A percentile compares a stretch with the other conserved stretches of the same genome.
These are phyloP conservation scores for Actinernus sp. DNA, from an alignment of 92 coral and sea anemone species.

Conservation along the genomic window DNA sequence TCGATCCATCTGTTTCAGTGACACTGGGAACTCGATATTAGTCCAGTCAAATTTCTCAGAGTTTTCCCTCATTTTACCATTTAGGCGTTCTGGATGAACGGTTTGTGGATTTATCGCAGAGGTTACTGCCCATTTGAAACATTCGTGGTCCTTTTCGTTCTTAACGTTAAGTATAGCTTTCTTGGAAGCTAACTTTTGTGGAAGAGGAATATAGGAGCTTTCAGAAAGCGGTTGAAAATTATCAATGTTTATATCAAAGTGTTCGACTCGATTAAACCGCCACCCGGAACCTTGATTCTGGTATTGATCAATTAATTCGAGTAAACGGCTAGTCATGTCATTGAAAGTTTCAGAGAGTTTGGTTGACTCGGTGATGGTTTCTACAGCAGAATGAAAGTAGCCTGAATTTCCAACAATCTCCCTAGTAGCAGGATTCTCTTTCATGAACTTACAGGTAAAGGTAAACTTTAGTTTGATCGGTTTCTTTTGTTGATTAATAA, in stretches of 20 bases:
- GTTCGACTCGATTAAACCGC: conserved; percentile 33
- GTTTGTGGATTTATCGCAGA: conserved; percentile 40
- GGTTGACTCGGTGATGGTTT: conserved; percentile 43
- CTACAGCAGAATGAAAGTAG: conserved; percentile 18
- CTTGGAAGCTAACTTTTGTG: conserved; percentile 21
- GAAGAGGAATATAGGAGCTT: conserved; percentile 34
- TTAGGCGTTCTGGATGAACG: conserved; percentile 30
- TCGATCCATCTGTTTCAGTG: conserved; percentile 33
- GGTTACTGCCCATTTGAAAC: conserved; percentile 72
- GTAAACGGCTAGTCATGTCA: conserved; percentile 20
- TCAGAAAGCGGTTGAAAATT: conserved; percentile 52
- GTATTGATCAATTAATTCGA: conserved; percentile 32
- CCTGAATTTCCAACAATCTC: conserved; percentile 16
- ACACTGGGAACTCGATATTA: conserved; percentile 29
- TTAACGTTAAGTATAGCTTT: conserved; percentile 55
- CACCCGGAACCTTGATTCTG: conserved; percentile 53
- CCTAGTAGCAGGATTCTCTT: conserved; percentile 20
- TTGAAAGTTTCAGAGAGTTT: conserved; percentile 28
- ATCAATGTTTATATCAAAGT: conserved; percentile 45
- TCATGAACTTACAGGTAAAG: conserved; percentile 28
- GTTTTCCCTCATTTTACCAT: conserved; percentile 38
- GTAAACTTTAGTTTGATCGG: conserved; percentile 51
- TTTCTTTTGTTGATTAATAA: conserved; percentile 30
- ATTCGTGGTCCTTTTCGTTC: conserved; percentile 56
- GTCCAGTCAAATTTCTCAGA: conserved; percentile 31